Evolutionary conservation across 2,888 invertebrate species (phyloP).

Genomic region (Argyresthia albistria): DNA sequence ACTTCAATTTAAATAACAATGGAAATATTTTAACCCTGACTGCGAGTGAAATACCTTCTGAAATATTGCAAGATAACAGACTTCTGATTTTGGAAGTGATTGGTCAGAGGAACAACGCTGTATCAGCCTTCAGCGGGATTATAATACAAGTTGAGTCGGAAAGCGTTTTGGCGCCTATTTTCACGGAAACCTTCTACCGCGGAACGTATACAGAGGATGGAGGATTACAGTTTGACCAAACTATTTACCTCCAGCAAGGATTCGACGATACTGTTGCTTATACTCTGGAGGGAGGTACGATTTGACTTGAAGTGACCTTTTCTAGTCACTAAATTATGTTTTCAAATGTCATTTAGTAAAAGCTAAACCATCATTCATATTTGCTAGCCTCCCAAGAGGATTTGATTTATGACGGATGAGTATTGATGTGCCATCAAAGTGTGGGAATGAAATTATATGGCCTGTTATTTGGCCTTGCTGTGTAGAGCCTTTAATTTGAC

Average conservation of each 20-base stretch:
- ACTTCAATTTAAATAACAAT: constrained; percentile 20
- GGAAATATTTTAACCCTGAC: constrained; percentile 23
- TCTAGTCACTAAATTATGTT: too few species aligned
- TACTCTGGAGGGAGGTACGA: constrained; percentile 7
- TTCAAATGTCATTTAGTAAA: too few species aligned
- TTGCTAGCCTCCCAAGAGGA: too few species aligned
- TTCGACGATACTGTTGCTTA: constrained; percentile 22
- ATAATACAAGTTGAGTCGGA: constrained; percentile 19
- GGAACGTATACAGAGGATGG: constrained; percentile 20
- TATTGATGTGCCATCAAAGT: too few species aligned
- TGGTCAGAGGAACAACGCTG: constrained; percentile 32
- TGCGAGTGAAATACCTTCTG: constrained; percentile 17
- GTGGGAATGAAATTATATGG: too few species aligned
- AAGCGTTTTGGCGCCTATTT: constrained; percentile 11
- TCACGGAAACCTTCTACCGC: constrained; percentile 20
- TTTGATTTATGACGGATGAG: too few species aligned
- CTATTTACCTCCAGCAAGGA: constrained; percentile 21
- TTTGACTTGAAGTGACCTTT: too few species aligned
- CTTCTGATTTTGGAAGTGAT: constrained; percentile 38
- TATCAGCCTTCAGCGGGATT: constrained; percentile 27
- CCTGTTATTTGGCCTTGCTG: too few species aligned
- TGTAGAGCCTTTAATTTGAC: too few species aligned
- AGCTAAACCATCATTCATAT: too few species aligned
- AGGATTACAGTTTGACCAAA: constrained; percentile 19
- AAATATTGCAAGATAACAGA: constrained; percentile 19